Evolutionary conservation across 2,888 invertebrate genomes (phyloP), one percentile per base, ranked within the genome.

Genomic region (Drosophila mimetica): DNA sequence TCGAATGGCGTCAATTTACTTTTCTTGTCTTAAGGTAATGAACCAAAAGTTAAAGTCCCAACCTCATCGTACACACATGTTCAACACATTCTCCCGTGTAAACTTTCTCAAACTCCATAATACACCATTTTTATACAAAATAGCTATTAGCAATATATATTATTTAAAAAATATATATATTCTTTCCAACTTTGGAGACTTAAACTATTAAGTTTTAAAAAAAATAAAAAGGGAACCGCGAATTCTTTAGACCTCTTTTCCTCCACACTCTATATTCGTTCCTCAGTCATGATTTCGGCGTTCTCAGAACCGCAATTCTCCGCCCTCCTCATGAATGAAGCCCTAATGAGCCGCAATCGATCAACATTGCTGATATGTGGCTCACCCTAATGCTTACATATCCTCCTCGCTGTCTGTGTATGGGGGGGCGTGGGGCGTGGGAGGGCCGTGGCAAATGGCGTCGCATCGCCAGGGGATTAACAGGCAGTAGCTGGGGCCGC

Each of bases 401-500:
- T 55, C 48, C 41, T 53, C 28, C 67, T 67, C 32, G 51, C 20
- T 30, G 50, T 60, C 44, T 25, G 30, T 41, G 13, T 22, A 22
- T 22, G n/a, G 46, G n/a, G 51, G 25, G 20, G 55, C 32, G 14
- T 25, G 41, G 46, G 57, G 47, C 37, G 20, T 6, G 37, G 39
- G 41, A 51, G 44, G 52, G 54, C 58, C 57, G 65, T 41, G 53
- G 42, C 59, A 79, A 83, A 83, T 79, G 84, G 79, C 74, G 71
- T 65, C 72, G 71, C 77, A 67, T 58, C 65, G 75, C 65, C 82
- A 72, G 63, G 85, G 72, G 85, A 79, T 85, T 85, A 79, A 85
- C 72, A 39, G 54, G 65, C 69, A 57, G 41, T 51, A 37, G 39
- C 70, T 57, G 77, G 75, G 75, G 76, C 73, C 74, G 75, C 90